phyloP scores from a whole-genome alignment of 2,797 vertebrate genomes.

The Caiman crocodilus region DNA sequence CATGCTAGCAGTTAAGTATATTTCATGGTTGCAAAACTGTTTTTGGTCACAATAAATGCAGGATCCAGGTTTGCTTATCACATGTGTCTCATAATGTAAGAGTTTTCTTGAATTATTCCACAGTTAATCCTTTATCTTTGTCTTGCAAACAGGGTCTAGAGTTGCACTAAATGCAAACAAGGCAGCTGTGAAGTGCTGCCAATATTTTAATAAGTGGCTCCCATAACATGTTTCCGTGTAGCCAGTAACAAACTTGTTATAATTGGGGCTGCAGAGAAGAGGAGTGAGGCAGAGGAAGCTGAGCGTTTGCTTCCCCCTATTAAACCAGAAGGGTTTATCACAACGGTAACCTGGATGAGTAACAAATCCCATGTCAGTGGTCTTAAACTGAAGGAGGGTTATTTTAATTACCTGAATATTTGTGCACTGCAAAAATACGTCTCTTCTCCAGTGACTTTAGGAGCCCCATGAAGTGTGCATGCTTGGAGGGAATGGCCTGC shows the following conservation, averaged over 20 bases:
- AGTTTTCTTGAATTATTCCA: background rate
- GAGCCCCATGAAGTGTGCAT: background rate
- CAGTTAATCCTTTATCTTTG: background rate
- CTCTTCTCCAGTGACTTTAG: background rate
- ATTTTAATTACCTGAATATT: background rate
- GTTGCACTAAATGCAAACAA: background rate
- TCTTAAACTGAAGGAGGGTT: no score
- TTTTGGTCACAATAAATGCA: rapidly evolving
- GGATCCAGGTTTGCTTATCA: rapidly evolving
- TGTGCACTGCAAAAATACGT: background rate
- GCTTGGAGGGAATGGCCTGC: background rate
- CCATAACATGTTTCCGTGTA: background rate
- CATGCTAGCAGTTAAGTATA: background rate
- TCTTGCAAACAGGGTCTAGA: background rate
- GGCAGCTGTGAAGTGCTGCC: no score
- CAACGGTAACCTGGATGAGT: background rate
- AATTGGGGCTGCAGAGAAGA: background rate
- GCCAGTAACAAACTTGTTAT: background rate
- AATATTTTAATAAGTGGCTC: background rate
- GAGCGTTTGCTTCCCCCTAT: background rate
- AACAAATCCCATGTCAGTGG: background rate
- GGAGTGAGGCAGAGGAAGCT: background rate
- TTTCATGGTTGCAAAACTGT: rapidly evolving
- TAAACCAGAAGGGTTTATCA: background rate
- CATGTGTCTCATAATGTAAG: rapidly evolving